Conservation (phyloP, 2,113 vertebrate species). For the Bos javanicus region DNA sequence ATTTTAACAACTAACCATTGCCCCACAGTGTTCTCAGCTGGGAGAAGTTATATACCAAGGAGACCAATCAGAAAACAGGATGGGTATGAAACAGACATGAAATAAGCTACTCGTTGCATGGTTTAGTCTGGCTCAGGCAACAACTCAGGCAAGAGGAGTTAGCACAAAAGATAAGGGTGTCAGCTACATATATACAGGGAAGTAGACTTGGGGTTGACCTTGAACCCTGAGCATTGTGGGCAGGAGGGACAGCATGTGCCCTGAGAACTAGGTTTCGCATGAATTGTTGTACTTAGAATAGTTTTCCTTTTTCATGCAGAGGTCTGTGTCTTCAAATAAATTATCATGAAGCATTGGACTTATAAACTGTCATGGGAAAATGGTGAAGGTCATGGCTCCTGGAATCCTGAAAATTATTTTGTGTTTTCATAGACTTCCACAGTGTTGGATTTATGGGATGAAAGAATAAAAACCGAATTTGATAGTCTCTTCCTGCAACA, state of each 20-base stretch:
- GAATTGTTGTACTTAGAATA: background rate
- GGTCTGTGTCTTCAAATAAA: background rate
- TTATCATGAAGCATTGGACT: background rate
- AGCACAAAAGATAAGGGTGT: background rate
- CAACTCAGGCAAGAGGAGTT: background rate
- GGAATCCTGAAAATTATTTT: conserved; percentile 8
- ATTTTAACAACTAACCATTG: background rate
- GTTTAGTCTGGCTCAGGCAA: background rate
- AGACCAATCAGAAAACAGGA: background rate
- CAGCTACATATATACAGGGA: background rate
- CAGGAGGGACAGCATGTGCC: background rate
- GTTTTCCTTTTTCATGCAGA: conserved; percentile 1
- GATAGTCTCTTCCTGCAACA: background rate
- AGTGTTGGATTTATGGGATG: background rate
- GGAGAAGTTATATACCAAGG: background rate
- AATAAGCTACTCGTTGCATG: background rate
- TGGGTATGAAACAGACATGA: background rate
- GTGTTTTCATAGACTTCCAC: background rate
- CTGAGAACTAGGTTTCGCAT: background rate
- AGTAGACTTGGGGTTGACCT: background rate
- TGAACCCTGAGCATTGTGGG: background rate
- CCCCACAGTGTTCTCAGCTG: background rate
- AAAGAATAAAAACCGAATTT: background rate
- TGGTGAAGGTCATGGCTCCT: background rate
- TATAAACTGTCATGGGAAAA: background rate